Percentiles rank a stretch among this genome's conserved stretches.
phyloP scores from a whole-genome alignment of 2,113 vertebrate genomes.

The Pomatostomus ruficeps region DNA sequence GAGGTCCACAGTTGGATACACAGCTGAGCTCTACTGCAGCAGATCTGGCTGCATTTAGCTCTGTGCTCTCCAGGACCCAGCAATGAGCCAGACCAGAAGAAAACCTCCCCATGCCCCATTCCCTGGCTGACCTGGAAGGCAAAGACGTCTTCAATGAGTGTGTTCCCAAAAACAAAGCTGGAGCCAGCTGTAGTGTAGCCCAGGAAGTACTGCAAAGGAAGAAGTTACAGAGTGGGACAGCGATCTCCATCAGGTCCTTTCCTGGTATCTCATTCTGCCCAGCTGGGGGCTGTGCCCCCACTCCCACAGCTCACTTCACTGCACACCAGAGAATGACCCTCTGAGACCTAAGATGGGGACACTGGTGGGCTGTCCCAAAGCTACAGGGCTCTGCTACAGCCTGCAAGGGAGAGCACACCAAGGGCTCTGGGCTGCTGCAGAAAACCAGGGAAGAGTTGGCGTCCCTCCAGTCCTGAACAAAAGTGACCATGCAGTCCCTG shows the following conservation, averaged over 20 bases:
- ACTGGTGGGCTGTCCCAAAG: neutral
- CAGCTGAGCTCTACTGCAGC: neutral
- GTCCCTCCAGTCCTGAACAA: neutral
- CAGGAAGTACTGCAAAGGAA: conserved; percentile 80
- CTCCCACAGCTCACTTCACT: neutral
- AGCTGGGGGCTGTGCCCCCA: neutral
- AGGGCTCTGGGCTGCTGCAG: neutral
- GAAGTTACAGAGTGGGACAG: neutral
- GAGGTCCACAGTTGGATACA: neutral
- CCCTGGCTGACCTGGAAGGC: conserved; percentile 87
- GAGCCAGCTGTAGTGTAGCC: conserved; percentile 85
- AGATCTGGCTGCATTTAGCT: neutral
- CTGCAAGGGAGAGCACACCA: rapidly evolving
- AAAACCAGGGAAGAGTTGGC: neutral
- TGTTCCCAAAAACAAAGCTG: conserved; percentile 84
- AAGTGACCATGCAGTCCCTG: neutral
- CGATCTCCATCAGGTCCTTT: neutral
- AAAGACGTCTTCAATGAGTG: conserved; percentile 76
- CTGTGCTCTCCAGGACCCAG: neutral
- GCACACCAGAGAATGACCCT: neutral
- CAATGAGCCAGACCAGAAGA: neutral
- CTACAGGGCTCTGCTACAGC: neutral
- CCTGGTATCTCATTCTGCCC: neutral
- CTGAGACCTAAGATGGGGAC: neutral
- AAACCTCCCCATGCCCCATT: neutral